Conservation (phyloP, 2,113 vertebrate genomes). For the Caloenas nicobarica region DNA sequence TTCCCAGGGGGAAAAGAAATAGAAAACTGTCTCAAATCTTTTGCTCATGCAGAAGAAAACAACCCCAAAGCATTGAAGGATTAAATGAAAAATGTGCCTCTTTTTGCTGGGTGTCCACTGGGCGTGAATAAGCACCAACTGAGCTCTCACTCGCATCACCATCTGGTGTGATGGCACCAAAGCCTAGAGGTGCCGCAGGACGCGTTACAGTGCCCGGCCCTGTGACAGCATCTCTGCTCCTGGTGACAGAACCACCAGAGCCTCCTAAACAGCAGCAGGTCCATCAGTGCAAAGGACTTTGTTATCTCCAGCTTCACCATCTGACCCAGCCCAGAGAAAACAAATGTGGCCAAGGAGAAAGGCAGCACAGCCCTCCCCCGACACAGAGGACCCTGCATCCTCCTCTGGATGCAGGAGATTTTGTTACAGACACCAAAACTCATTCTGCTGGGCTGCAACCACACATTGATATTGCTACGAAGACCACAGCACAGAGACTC, state of each 20-base stretch:
- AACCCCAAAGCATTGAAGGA: conserved; percentile 4
- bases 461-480: background rate
- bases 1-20: background rate
- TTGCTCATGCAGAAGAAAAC: conserved; percentile 20
- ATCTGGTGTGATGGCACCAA: background rate
- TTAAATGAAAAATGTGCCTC: conserved; percentile 30
- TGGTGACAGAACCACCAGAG: background rate
- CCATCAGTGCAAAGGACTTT: background rate
- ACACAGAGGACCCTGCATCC: background rate
- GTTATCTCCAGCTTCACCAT: background rate
- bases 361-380: background rate
- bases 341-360: background rate
- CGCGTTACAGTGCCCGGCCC: background rate
- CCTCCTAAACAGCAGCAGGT: background rate
- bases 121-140: background rate
- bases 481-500: background rate
- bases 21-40: conserved; percentile 1
- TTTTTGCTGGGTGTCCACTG: background rate
- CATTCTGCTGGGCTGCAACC: background rate
- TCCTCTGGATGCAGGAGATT: background rate
- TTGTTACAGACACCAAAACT: background rate
- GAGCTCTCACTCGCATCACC: conserved; percentile 7
- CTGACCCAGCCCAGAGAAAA: background rate
- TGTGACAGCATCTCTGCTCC: background rate
- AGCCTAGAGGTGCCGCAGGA: background rate